Percentiles rank a stretch among this genome's conserved stretches.
phyloP scores from a whole-genome alignment of 2,113 vertebrate species.

The Anguilla japonica region DNA sequence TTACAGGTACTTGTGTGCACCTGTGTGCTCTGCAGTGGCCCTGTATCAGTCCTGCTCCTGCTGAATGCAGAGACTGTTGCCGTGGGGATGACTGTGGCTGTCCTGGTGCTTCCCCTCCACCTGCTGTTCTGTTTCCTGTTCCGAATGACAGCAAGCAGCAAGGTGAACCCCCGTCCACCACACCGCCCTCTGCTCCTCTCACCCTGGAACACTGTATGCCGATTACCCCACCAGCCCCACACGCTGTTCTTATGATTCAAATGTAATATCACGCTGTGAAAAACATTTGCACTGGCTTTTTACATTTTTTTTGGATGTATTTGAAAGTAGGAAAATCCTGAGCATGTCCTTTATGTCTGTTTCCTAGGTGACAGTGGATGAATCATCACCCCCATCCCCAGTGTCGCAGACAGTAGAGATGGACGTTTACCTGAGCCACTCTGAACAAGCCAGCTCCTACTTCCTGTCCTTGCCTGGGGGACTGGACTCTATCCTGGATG shows the following conservation, averaged over 20 bases:
- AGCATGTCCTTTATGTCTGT: slow-evolving; percentile 7
- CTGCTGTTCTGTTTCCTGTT: slow-evolving; percentile 71
- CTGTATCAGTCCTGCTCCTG: slow-evolving; percentile 57
- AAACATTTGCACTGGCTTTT: neutral
- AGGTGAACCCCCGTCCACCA: slow-evolving; percentile 52
- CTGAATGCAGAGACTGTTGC: slow-evolving; percentile 62
- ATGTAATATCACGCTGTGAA: neutral
- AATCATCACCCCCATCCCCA: slow-evolving; percentile 56
- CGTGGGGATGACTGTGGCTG: slow-evolving; percentile 65
- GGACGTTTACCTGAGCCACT: slow-evolving; percentile 64
- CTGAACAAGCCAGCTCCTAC: slow-evolving; percentile 56
- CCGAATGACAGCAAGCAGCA: slow-evolving; percentile 54
- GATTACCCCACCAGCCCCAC: neutral
- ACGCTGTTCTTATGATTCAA: neutral
- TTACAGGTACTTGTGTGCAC: neutral
- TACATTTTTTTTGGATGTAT: neutral
- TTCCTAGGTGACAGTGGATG: slow-evolving; percentile 65
- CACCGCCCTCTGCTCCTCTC: neutral
- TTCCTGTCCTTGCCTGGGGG: slow-evolving; percentile 62
- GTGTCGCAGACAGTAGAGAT: slow-evolving; percentile 70
- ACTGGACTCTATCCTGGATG: slow-evolving; percentile 48
- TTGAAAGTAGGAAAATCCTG: neutral
- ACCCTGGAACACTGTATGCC: neutral
- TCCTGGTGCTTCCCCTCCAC: slow-evolving; percentile 70
- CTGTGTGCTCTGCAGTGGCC: slow-evolving; percentile 46